Percentiles rank a stretch among this genome's conserved stretches.
Evolutionary conservation across 2,888 invertebrate genomes (phyloP).

Genomic region (Atherix ibis): DNA sequence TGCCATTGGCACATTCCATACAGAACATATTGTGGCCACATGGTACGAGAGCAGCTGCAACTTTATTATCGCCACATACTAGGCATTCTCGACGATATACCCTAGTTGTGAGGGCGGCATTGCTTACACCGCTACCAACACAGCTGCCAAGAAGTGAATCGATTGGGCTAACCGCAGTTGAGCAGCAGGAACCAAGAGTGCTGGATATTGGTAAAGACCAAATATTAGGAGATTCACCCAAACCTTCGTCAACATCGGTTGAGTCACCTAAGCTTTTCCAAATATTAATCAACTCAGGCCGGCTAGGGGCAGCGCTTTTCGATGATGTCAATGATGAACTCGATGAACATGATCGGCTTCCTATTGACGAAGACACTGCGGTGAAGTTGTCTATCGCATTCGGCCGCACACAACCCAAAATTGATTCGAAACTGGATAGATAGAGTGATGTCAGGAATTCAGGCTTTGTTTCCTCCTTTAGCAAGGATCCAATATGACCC

Average conservation of each 20-base stretch:
- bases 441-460: slow-evolving; percentile 55
- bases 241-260: slow-evolving; percentile 67
- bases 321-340: slow-evolving; percentile 45
- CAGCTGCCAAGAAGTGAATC: slow-evolving; percentile 40
- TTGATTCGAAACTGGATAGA: slow-evolving; percentile 46
- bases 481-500: slow-evolving; percentile 40
- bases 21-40: slow-evolving; percentile 94
- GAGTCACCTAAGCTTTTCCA: slow-evolving; percentile 49
- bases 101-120: slow-evolving; percentile 8
- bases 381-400: slow-evolving; percentile 2
- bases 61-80: slow-evolving; percentile 76
- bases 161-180: slow-evolving; percentile 40
- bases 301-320: slow-evolving; percentile 50
- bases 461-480: slow-evolving; percentile 33
- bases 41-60: slow-evolving; percentile 80
- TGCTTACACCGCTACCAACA: no score
- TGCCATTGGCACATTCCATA: slow-evolving; percentile 68
- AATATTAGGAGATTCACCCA: slow-evolving; percentile 76
- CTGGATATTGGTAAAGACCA: slow-evolving; percentile 52
- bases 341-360: slow-evolving; percentile 49
- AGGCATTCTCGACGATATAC: slow-evolving; percentile 51
- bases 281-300: slow-evolving; percentile 59
- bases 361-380: slow-evolving; percentile 43
- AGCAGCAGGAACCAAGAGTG: slow-evolving; percentile 51
- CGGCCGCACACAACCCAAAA: slow-evolving; percentile 35